These are phyloP conservation scores for Trimorus sp. DNA, from an alignment of 2,888 invertebrate species.

Conservation along the genomic window DNA sequence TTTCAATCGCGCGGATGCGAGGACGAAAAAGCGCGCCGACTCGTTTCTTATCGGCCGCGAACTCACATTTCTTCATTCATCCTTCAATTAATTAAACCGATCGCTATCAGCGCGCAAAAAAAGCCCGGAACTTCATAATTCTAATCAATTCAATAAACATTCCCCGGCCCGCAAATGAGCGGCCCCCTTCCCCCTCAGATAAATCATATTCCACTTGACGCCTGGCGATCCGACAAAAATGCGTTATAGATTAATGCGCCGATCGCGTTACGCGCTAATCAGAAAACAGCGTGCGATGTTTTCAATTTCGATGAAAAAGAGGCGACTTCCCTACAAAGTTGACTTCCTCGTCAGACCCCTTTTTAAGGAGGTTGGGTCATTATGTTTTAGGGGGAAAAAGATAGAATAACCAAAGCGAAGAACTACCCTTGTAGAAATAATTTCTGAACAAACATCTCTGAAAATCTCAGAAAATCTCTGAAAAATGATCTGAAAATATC, in stretches of 20 bases:
- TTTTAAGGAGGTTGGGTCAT: too few species aligned
- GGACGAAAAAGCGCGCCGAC: conserved; percentile 35
- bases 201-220: conserved; percentile 37
- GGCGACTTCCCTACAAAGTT: too few species aligned
- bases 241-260: conserved; percentile 41
- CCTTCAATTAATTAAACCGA: conserved; percentile 58
- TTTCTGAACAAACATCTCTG: too few species aligned
- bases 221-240: conserved; percentile 28
- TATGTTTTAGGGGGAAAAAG: too few species aligned
- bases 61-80: conserved; percentile 51
- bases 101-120: conserved; percentile 40
- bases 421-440: too few species aligned
- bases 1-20: conserved; percentile 20
- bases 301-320: conserved; percentile 55
- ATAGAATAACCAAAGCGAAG: too few species aligned
- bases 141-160: conserved; percentile 62
- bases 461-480: too few species aligned
- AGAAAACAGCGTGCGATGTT: conserved; percentile 26
- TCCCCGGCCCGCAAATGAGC: conserved; percentile 24
- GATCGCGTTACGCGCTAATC: conserved; percentile 27
- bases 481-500: too few species aligned
- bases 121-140: conserved; percentile 36
- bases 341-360: too few species aligned
- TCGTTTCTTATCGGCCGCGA: conserved; percentile 52
- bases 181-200: conserved; percentile 41